A percentile compares a stretch with the other conserved stretches of the same genome.
Evolutionary conservation across 2,797 vertebrate genomes (phyloP).

Genomic region (Masticophis lateralis): DNA sequence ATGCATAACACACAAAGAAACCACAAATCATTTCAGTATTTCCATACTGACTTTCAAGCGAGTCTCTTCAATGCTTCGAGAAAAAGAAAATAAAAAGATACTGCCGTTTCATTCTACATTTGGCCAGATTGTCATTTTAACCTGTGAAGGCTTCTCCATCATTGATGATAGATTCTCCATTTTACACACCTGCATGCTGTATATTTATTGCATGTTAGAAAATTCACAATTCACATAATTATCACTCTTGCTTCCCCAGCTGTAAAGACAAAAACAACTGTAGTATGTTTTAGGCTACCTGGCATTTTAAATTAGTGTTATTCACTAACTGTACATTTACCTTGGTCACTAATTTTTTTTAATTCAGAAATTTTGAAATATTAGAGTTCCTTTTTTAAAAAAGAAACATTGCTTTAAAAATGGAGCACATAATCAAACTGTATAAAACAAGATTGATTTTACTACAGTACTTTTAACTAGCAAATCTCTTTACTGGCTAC

Average conservation of each 20-base stretch:
- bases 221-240: not conserved
- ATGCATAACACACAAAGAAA: not conserved
- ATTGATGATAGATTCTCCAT: not conserved
- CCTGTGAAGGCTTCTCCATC: not conserved
- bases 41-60: not conserved
- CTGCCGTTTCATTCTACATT: not conserved
- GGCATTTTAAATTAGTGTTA: not conserved
- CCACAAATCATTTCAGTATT: not conserved
- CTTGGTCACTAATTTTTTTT: constrained; percentile 12
- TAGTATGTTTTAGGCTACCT: not conserved
- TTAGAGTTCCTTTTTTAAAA: not conserved
- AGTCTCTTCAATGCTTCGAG: not conserved
- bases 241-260: not conserved
- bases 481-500: constrained; percentile 21
- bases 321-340: constrained; percentile 6
- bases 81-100: not conserved
- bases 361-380: not conserved
- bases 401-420: not conserved
- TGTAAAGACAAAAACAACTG: not conserved
- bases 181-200: not conserved
- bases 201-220: not conserved
- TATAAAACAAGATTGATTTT: constrained; percentile 7
- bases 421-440: not conserved
- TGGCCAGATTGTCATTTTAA: not conserved
- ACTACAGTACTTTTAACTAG: constrained; percentile 13